Evolutionary conservation across 2,888 invertebrate species (phyloP).

Genomic region (Beris chalybata): DNA sequence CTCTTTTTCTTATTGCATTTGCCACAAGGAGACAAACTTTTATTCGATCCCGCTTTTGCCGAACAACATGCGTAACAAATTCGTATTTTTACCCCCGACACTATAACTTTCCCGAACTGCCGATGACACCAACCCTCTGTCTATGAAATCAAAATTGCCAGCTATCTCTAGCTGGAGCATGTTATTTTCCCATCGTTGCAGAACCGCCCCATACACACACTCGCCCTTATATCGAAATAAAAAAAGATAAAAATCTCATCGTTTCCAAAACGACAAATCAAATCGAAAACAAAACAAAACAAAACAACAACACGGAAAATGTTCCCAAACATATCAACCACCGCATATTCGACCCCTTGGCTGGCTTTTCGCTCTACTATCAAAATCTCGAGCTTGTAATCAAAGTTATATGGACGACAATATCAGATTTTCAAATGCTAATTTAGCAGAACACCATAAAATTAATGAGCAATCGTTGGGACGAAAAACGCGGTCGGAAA

Average conservation of each 20-base stretch:
- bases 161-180: background rate
- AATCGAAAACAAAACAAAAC: constrained; percentile 3
- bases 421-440: constrained; percentile 40
- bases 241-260: constrained; percentile 29
- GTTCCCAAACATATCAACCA: constrained; percentile 9
- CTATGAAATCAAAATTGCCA: constrained; percentile 14
- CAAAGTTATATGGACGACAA: constrained; percentile 35
- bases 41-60: constrained; percentile 23
- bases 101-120: constrained; percentile 1
- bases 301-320: constrained; percentile 8
- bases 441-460: constrained; percentile 38
- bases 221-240: constrained; percentile 21
- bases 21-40: constrained; percentile 22
- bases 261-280: constrained; percentile 19
- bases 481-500: constrained; percentile 1
- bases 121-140: constrained; percentile 21
- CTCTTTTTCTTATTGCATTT: constrained; percentile 27
- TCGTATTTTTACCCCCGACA: constrained; percentile 8
- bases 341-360: constrained; percentile 10
- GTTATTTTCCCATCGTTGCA: constrained; percentile 22
- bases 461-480: constrained; percentile 36
- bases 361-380: background rate
- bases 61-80: constrained; percentile 28
- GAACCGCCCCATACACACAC: background rate
- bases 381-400: constrained; percentile 30